phyloP scores from a whole-genome alignment of 2,888 invertebrate genomes.

The Platycheirus albimanus region DNA sequence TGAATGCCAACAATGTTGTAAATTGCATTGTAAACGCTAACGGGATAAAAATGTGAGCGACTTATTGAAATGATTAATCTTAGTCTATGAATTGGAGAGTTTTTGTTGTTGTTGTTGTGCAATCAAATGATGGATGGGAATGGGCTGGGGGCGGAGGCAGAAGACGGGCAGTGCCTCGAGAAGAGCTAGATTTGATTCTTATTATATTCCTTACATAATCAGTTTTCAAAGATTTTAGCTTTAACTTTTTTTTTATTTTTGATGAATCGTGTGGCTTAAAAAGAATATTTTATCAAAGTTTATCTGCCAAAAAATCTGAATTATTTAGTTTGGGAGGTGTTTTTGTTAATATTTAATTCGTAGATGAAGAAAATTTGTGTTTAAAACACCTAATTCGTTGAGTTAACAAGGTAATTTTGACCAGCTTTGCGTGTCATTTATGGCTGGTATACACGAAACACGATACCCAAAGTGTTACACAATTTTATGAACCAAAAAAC shows the following conservation, averaged over 20 bases:
- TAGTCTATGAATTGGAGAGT: background rate
- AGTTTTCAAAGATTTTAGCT: too few species aligned
- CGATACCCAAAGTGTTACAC: background rate
- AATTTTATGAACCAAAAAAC: too few species aligned
- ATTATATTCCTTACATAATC: too few species aligned
- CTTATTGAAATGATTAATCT: constrained; percentile 48
- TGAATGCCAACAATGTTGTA: constrained; percentile 65
- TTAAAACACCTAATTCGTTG: constrained; percentile 8
- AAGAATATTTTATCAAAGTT: background rate
- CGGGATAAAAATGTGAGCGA: constrained; percentile 33
- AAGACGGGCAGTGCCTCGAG: background rate
- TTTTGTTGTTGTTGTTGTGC: too few species aligned
- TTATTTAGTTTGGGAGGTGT: background rate
- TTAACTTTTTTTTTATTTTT: too few species aligned
- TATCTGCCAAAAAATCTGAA: background rate
- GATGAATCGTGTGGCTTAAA: too few species aligned
- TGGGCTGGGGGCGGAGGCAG: too few species aligned
- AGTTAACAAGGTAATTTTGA: constrained; percentile 1
- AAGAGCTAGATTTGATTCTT: background rate
- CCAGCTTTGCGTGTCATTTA: constrained; percentile 17
- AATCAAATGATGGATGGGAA: too few species aligned
- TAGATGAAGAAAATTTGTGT: background rate
- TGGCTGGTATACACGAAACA: too few species aligned
- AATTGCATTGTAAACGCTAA: constrained; percentile 49
- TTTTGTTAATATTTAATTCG: too few species aligned